Conservation (phyloP, 2,888 invertebrate species). For the Anthophora plumipes region DNA sequence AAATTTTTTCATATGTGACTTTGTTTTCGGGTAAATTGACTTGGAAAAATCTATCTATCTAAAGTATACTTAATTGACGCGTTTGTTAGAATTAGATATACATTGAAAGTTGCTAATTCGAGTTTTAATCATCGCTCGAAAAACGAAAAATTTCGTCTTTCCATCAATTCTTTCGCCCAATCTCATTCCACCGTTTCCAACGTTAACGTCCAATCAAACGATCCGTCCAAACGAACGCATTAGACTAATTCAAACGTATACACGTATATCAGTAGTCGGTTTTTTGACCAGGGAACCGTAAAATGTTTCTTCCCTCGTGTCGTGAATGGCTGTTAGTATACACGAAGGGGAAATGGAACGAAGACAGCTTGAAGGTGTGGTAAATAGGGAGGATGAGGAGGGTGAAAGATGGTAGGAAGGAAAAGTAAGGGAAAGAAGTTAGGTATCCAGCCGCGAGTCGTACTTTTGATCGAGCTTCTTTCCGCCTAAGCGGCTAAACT, state of each 20-base stretch:
- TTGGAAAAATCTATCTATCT: no score
- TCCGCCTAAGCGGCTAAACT: constrained; percentile 75
- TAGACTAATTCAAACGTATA: constrained; percentile 8
- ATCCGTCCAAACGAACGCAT: constrained; percentile 6
- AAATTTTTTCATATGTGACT: no score
- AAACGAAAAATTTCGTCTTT: no score
- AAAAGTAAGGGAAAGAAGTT: constrained; percentile 35
- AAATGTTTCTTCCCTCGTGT: background rate
- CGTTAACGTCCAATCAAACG: background rate
- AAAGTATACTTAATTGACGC: no score
- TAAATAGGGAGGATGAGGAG: background rate
- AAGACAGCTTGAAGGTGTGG: constrained; percentile 12
- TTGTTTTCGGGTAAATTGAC: no score
- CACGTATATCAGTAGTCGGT: no score
- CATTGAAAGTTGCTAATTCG: no score
- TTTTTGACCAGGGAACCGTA: constrained; percentile 3
- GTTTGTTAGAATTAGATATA: no score
- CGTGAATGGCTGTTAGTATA: constrained; percentile 10
- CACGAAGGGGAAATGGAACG: constrained; percentile 20
- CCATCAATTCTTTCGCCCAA: background rate
- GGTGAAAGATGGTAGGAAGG: background rate
- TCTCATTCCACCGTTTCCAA: background rate
- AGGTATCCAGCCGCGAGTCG: constrained; percentile 59
- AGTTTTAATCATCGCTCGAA: no score
- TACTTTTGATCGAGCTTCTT: constrained; percentile 76